Evolutionary conservation across 2,113 vertebrate species (phyloP), one percentile per base, ranked within the genome.

Genomic region (Plecturocebus donacophilus): DNA sequence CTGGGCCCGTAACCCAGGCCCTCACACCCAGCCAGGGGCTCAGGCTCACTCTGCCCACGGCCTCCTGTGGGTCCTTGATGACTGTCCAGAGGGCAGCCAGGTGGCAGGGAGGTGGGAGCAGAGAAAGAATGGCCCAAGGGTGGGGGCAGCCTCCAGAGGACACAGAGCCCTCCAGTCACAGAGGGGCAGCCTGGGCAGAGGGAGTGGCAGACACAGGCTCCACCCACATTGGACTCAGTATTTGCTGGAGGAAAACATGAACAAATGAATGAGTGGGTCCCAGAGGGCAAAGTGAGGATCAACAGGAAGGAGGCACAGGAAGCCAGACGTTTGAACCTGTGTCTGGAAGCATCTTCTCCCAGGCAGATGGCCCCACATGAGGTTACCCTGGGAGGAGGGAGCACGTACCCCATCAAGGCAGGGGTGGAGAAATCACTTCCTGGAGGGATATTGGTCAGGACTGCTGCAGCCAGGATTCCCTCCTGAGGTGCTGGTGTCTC

Each of bases 361-460:
- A 27, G 82, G 58, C 56, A 25, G 32, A 64, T 32, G 0, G 49
- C 45, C 87, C 21, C 14, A 8, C 17, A 0, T 0, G 1, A 42
- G 42, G 17, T 30, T 14, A 12, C 12, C 16, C 56, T 38, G 32
- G 25, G 49, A 82, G n/a, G n/a, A 45, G 47, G 23, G 84, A 79
- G 49, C n/a, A 76, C 3, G 4, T 4, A 20, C 47, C 49, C 83
- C 10, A 5, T 25, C 40, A n/a, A 6, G 25, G 21, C 9, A 42
- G 8, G 16, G 11, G 14, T 35, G 12, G 56, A 1, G 70, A 47
- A 35, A 5, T 52, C 30, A 4, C 21, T 73, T 45, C 40, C 68
- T 27, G 8, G 40, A 38, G 64, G 64, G 35, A 25, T 5, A 20
- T 2, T 4, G 6, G 45, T n/a, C 77, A 17, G 84, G 49, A 25